Conservation (phyloP, 2,888 invertebrate genomes). For the Zele albiditarsus region DNA sequence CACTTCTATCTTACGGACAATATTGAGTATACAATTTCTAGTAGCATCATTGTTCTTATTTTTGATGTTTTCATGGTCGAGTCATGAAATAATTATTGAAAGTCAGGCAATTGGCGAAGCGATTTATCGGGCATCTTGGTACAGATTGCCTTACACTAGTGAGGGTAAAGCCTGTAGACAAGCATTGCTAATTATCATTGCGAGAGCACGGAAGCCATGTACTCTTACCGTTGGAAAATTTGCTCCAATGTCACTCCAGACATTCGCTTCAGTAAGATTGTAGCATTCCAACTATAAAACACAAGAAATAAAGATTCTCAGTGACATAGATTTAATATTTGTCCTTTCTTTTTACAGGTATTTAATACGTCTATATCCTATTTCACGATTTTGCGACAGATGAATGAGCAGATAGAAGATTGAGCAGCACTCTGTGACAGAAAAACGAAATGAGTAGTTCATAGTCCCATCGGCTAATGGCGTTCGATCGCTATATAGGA, state of each 20-base stretch:
- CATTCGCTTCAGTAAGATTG: slow-evolving; percentile 52
- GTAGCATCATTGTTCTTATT: slow-evolving; percentile 50
- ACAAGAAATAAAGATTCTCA: no score
- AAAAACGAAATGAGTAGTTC: no score
- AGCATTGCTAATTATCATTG: slow-evolving; percentile 50
- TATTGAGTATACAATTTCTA: slow-evolving; percentile 46
- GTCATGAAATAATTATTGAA: slow-evolving; percentile 55
- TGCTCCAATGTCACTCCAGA: slow-evolving; percentile 53
- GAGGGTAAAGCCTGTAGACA: slow-evolving; percentile 46
- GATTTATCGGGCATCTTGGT: slow-evolving; percentile 53
- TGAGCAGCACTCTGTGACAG: no score
- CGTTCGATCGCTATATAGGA: no score
- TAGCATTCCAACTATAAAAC: no score
- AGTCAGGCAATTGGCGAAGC: slow-evolving; percentile 52
- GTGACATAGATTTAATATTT: no score
- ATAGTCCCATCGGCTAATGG: no score
- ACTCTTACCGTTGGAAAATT: slow-evolving; percentile 55
- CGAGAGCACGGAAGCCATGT: slow-evolving; percentile 53
- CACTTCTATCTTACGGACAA: slow-evolving; percentile 38
- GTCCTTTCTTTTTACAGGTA: no score
- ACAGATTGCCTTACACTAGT: slow-evolving; percentile 44
- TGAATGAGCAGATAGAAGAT: no score
- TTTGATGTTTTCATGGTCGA: slow-evolving; percentile 55
- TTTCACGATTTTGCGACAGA: no score
- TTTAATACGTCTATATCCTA: no score